A percentile compares a stretch with the other conserved stretches of the same genome.
Evolutionary conservation across 2,888 invertebrate genomes (phyloP).

Genomic region (Merodon equestris): DNA sequence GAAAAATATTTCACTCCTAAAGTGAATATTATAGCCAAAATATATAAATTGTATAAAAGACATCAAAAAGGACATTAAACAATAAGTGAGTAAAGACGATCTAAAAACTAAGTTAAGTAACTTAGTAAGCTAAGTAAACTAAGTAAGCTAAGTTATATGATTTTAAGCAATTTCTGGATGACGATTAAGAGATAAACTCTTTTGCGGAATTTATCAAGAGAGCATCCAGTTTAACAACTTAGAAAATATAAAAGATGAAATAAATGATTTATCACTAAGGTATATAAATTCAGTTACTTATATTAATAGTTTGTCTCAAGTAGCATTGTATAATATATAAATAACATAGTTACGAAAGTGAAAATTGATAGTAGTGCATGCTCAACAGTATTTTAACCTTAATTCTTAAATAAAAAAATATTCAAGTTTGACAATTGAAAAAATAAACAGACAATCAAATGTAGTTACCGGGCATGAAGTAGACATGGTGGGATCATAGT

Average conservation of each 20-base stretch:
- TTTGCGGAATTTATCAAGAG: constrained; percentile 30
- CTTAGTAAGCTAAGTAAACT: too few species aligned
- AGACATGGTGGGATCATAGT: too few species aligned
- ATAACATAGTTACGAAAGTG: background rate
- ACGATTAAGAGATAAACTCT: constrained; percentile 31
- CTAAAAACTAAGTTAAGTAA: too few species aligned
- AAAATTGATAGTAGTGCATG: background rate
- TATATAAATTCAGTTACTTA: background rate
- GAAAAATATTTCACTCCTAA: constrained; percentile 21
- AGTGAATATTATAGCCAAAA: constrained; percentile 9
- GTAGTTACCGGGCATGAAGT: too few species aligned
- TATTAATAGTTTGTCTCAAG: background rate
- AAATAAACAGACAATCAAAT: background rate
- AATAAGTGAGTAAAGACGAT: constrained; percentile 17
- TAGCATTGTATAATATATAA: background rate
- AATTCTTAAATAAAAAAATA: background rate
- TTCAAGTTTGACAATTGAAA: background rate
- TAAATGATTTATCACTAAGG: too few species aligned
- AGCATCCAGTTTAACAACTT: constrained; percentile 30
- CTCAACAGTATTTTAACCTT: too few species aligned
- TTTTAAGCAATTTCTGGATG: constrained; percentile 18
- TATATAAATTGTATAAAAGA: constrained; percentile 21
- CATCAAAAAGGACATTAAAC: constrained; percentile 15
- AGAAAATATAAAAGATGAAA: constrained; percentile 5
- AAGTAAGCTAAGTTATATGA: constrained; percentile 22